Evolutionary conservation across 2,113 vertebrate genomes (phyloP).

Genomic region (Mixornis gularis): DNA sequence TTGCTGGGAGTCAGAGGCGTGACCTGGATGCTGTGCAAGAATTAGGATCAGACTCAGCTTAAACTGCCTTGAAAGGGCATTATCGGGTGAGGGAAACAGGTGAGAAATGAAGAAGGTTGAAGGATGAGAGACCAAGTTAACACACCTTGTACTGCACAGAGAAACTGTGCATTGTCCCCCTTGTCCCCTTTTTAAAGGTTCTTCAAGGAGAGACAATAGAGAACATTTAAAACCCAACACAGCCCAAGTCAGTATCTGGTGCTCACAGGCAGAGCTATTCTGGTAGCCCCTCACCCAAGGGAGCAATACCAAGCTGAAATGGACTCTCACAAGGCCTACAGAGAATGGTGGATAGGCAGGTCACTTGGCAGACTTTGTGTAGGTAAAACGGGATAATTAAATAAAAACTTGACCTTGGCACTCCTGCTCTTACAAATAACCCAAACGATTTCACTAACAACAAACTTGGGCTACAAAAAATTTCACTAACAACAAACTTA

Average conservation of each 20-base stretch:
- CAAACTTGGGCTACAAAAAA: not conserved
- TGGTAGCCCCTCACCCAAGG: not conserved
- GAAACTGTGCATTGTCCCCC: not conserved
- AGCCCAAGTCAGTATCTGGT: not conserved
- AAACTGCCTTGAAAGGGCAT: not conserved
- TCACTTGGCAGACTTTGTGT: accelerated
- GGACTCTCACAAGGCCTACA: not conserved
- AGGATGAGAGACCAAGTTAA: not conserved
- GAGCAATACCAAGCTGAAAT: not conserved
- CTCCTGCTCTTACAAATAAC: not conserved
- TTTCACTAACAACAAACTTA: not conserved
- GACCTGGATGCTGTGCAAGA: not conserved
- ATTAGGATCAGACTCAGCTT: not conserved
- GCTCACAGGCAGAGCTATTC: not conserved
- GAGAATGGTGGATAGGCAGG: not conserved
- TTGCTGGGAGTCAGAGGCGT: not conserved
- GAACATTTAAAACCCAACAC: not conserved
- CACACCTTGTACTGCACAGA: accelerated
- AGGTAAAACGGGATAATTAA: not conserved
- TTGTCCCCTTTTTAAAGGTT: not conserved
- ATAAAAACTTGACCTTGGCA: not conserved
- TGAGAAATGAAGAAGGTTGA: not conserved
- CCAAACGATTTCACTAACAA: not conserved
- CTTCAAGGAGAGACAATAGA: not conserved
- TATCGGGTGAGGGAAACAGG: not conserved